A percentile compares a stretch with the other conserved stretches of the same genome.
Conservation (phyloP, 2,888 invertebrate species). For the Plebejus melissa region DNA sequence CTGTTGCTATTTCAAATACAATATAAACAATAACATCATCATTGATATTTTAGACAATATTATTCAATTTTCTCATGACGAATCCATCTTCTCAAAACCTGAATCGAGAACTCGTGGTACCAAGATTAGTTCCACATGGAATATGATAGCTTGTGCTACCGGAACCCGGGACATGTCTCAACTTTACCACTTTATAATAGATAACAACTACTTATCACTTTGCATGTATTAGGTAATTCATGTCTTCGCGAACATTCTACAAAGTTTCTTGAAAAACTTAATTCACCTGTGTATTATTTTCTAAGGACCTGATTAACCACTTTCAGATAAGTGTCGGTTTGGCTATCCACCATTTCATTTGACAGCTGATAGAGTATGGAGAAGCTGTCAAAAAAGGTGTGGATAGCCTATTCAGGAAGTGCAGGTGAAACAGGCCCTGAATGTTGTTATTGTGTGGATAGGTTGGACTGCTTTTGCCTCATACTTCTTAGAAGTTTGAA, state of each 20-base stretch:
- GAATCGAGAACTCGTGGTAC: constrained; percentile 20
- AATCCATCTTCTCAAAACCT: not conserved
- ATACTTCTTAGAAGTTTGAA: no score
- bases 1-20: not conserved
- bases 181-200: constrained; percentile 31
- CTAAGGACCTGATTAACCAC: no score
- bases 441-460: no score
- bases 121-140: constrained; percentile 21
- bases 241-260: not conserved
- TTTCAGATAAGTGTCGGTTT: no score
- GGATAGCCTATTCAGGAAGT: no score
- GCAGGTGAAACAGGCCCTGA: no score
- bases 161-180: constrained; percentile 27
- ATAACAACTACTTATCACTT: constrained; percentile 27
- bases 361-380: no score
- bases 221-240: not conserved
- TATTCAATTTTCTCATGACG: not conserved
- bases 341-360: no score
- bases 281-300: not conserved
- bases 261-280: not conserved
- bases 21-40: not conserved
- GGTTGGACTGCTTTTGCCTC: no score
- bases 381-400: no score
- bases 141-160: constrained; percentile 21
- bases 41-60: not conserved